Evolutionary conservation across 2,888 invertebrate species (phyloP).

Genomic region (Chrysopilus asiliformis): DNA sequence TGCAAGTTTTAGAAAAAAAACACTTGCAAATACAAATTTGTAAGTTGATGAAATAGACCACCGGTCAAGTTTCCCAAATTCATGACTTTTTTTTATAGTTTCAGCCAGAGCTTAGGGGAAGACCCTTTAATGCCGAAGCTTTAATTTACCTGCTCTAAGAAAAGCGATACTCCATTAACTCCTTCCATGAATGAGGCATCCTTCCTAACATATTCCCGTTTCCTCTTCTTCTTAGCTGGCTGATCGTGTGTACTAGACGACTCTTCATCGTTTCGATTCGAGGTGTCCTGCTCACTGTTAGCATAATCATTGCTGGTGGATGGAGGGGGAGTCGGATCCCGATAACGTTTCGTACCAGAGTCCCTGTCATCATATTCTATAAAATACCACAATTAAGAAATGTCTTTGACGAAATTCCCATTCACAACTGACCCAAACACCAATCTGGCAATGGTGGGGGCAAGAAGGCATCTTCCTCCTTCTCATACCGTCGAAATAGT

Average conservation of each 20-base stretch:
- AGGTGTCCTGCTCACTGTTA: constrained; percentile 10
- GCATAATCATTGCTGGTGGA: constrained; percentile 3
- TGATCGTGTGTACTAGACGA: constrained; percentile 10
- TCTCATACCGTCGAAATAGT: constrained; percentile 68
- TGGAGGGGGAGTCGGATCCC: constrained; percentile 2
- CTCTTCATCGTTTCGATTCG: too few relatives aligned
- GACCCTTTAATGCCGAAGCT: not conserved
- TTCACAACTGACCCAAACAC: constrained; percentile 49
- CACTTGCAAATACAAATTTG: too few relatives aligned
- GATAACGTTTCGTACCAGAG: constrained; percentile 1
- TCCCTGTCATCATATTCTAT: constrained; percentile 24
- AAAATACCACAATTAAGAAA: too few relatives aligned
- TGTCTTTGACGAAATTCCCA: too few relatives aligned
- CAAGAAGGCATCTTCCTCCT: constrained; percentile 51
- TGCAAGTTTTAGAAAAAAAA: too few relatives aligned
- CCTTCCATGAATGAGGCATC: constrained; percentile 76
- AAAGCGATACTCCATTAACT: constrained; percentile 60
- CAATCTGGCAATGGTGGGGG: constrained; percentile 76
- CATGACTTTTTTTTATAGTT: too few relatives aligned
- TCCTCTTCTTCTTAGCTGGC: constrained; percentile 33
- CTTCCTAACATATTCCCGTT: constrained; percentile 43
- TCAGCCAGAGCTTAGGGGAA: too few relatives aligned
- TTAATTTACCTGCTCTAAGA: constrained; percentile 44
- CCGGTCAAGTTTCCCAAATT: too few relatives aligned
- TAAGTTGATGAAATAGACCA: too few relatives aligned